Evolutionary conservation across 2,113 vertebrate genomes (phyloP).

Genomic region (Grammomys surdaster): DNA sequence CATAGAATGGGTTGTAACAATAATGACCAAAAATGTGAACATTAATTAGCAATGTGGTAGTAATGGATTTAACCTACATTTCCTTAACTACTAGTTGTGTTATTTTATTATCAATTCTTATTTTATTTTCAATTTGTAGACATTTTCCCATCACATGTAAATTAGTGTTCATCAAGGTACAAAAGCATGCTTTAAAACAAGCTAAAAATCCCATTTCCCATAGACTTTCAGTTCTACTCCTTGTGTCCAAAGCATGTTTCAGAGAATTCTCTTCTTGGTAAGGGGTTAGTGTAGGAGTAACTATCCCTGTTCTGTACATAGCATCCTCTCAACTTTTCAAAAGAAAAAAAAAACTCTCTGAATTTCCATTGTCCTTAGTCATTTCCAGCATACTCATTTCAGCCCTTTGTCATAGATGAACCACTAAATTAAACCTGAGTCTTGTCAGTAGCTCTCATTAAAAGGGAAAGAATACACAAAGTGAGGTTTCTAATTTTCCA

Average conservation of each 20-base stretch:
- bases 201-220: not conserved
- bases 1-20: not conserved
- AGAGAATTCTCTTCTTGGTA: not conserved
- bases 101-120: slow-evolving; percentile 11
- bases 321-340: not conserved
- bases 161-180: not conserved
- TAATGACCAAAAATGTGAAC: slow-evolving; percentile 51
- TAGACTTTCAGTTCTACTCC: not conserved
- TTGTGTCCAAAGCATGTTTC: not conserved
- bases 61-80: slow-evolving; percentile 11
- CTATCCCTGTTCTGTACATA: not conserved
- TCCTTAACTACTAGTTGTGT: slow-evolving; percentile 40
- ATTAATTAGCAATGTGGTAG: not conserved
- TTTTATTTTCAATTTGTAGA: slow-evolving; percentile 34
- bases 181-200: slow-evolving; percentile 28
- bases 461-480: slow-evolving; percentile 40
- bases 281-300: not conserved
- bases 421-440: not conserved
- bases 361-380: slow-evolving; percentile 38
- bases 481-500: slow-evolving; percentile 24
- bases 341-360: not conserved
- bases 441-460: not conserved
- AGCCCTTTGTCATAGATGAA: slow-evolving; percentile 18
- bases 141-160: slow-evolving; percentile 31
- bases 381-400: slow-evolving; percentile 29